A percentile compares a stretch with the other conserved stretches of the same genome.
Evolutionary conservation across 2,797 vertebrate genomes (phyloP).

Genomic region (Urophycis tenuis): DNA sequence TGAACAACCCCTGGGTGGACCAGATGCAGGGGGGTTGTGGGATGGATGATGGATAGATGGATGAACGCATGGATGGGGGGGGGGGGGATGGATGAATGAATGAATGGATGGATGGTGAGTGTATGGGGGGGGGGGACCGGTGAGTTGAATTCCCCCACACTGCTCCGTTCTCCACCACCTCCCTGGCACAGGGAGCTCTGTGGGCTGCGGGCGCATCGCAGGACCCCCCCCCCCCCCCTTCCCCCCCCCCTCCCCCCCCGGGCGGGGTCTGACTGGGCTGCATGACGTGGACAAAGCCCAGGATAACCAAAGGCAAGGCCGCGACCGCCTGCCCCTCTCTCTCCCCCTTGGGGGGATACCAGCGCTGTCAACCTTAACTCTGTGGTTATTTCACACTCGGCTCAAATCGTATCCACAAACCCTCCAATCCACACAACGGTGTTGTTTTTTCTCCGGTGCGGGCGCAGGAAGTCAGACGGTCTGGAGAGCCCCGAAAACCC

Average conservation of each 20-base stretch:
- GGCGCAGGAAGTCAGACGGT: no score
- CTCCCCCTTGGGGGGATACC: background rate
- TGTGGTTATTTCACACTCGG: background rate
- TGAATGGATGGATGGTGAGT: background rate
- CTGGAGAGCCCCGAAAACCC: background rate
- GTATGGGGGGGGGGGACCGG: no score
- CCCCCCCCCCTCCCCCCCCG: no score
- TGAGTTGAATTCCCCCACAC: no score
- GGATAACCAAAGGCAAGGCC: no score
- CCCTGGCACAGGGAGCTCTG: background rate
- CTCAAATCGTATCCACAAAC: background rate
- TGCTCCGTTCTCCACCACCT: no score
- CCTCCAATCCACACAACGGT: background rate
- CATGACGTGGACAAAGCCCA: background rate
- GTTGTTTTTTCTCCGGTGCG: background rate
- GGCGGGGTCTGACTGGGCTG: background rate
- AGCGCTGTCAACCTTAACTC: no score
- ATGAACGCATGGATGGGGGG: no score
- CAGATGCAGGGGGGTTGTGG: no score
- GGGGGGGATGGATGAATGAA: background rate
- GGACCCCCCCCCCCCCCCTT: no score
- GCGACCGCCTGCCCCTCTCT: background rate
- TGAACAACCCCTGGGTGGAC: no score
- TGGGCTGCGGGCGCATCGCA: background rate
- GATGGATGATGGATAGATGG: no score